A percentile compares a stretch with the other conserved stretches of the same genome.
These are phyloP conservation scores for Bombus confusus DNA, from an alignment of 1,140 invertebrate genomes.

Conservation along the genomic window DNA sequence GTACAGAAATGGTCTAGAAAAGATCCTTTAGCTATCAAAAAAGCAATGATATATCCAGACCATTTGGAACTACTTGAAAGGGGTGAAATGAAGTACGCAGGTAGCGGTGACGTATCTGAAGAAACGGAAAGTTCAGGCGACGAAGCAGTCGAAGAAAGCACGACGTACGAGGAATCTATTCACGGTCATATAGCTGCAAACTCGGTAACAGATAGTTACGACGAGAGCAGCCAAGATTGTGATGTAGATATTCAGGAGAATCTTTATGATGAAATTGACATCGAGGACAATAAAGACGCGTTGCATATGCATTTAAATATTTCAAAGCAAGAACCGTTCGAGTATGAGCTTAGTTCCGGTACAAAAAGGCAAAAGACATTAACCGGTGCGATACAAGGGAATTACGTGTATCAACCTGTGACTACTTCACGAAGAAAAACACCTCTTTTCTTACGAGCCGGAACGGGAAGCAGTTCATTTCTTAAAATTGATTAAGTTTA, in stretches of 20 bases:
- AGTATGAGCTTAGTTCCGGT: conserved; percentile 74
- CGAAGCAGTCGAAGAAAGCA: conserved; percentile 81
- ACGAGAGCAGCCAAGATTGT: conserved; percentile 85
- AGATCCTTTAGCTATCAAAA: conserved; percentile 92
- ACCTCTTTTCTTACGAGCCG: conserved; percentile 72
- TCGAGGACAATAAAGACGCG: conserved; percentile 82
- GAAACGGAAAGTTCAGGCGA: conserved; percentile 78
- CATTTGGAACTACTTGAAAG: conserved; percentile 90
- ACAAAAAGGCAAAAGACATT: conserved; percentile 78
- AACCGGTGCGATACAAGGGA: conserved; percentile 76
- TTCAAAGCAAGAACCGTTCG: conserved; percentile 70
- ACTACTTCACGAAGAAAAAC: conserved; percentile 76
- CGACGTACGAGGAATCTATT: conserved; percentile 81
- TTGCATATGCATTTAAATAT: conserved; percentile 80
- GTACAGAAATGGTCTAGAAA: conserved; percentile 98
- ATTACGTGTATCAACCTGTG: conserved; percentile 81
- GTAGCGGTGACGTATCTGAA: conserved; percentile 81
- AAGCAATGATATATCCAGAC: conserved; percentile 95
- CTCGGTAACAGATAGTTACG: conserved; percentile 82
- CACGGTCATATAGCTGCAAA: conserved; percentile 80
- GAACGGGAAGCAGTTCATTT: conserved; percentile 69
- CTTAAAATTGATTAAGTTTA: conserved; percentile 76
- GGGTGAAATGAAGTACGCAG: conserved; percentile 91
- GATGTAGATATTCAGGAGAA: conserved; percentile 80
- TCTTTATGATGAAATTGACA: conserved; percentile 83